phyloP scores from a whole-genome alignment of 2,113 vertebrate species.

The Ctenomys sociabilis region DNA sequence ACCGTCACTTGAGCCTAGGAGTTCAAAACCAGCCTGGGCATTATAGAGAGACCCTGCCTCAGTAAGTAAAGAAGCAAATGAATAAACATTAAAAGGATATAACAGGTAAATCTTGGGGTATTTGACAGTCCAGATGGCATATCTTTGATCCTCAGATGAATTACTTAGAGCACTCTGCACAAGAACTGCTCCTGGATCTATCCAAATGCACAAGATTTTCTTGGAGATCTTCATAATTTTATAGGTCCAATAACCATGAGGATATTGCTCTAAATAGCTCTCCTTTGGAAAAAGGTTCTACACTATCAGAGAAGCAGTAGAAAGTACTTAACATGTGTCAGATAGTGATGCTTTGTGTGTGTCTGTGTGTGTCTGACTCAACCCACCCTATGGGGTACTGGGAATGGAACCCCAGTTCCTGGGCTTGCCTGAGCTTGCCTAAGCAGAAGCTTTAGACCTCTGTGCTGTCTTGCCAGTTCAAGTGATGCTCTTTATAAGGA shows the following conservation, averaged over 20 bases:
- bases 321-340: background rate
- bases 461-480: too few relatives aligned
- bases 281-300: background rate
- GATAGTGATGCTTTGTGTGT: too few relatives aligned
- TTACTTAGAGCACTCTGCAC: background rate
- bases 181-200: background rate
- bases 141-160: background rate
- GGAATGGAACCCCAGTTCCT: too few relatives aligned
- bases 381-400: too few relatives aligned
- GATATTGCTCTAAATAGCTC: background rate
- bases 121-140: background rate
- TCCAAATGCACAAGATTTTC: background rate
- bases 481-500: background rate
- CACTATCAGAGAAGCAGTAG: conserved; percentile 6
- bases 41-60: background rate
- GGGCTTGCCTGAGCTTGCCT: too few relatives aligned
- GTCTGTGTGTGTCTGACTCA: too few relatives aligned
- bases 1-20: background rate
- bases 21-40: background rate
- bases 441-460: too few relatives aligned
- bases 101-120: background rate
- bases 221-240: background rate
- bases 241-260: background rate
- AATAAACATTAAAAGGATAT: background rate
- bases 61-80: background rate